Conservation (phyloP, 2,797 vertebrate genomes). For the Alosa sapidissima region DNA sequence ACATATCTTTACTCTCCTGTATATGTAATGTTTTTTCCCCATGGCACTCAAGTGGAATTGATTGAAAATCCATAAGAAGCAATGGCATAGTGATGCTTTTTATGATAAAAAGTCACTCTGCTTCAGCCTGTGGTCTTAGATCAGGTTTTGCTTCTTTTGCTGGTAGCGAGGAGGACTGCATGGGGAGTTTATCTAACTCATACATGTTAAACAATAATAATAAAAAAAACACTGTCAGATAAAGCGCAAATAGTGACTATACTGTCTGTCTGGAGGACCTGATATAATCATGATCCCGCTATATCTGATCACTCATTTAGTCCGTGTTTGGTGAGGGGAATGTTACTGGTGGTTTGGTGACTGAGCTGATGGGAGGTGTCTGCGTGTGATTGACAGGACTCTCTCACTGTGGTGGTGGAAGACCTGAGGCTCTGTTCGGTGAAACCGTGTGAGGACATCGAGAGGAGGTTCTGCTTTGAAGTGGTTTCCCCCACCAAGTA, state of each 20-base stretch:
- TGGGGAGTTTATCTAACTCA: neutral
- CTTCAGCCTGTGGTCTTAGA: neutral
- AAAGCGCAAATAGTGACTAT: neutral
- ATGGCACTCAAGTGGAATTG: neutral
- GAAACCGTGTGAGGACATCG: conserved; percentile 95
- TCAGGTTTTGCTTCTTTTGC: neutral
- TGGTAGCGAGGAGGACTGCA: neutral
- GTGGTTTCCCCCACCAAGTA: conserved; percentile 97
- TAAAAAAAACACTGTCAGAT: neutral
- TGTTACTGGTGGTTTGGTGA: neutral
- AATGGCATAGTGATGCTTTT: neutral
- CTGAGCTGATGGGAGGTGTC: neutral
- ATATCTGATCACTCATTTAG: neutral
- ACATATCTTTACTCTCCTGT: neutral
- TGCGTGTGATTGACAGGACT: conserved; percentile 75
- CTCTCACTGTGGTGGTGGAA: conserved; percentile 93
- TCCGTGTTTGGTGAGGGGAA: neutral
- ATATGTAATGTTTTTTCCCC: neutral
- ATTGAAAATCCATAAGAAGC: neutral
- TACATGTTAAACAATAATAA: neutral
- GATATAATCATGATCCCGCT: neutral
- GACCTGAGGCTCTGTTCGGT: conserved; percentile 94
- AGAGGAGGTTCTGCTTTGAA: conserved; percentile 98
- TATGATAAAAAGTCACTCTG: neutral
- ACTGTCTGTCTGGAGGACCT: neutral